A percentile compares a stretch with the other conserved stretches of the same genome.
Evolutionary conservation across 2,113 vertebrate species (phyloP).

Genomic region (Syrrhaptes paradoxus): DNA sequence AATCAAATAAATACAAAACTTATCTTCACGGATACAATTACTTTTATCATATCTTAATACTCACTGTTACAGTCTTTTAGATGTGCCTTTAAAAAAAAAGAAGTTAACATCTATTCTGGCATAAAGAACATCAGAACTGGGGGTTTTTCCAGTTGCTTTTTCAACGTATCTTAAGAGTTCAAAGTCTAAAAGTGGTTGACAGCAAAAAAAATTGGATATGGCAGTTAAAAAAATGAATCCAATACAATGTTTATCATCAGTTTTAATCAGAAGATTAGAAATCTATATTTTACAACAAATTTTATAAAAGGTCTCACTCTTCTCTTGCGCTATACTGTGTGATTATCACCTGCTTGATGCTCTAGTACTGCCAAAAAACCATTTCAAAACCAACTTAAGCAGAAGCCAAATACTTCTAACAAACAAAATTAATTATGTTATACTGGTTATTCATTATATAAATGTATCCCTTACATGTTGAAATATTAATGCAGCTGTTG

Average conservation of each 20-base stretch:
- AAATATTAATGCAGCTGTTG: background rate
- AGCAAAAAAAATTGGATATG: background rate
- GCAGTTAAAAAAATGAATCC: background rate
- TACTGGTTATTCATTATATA: background rate
- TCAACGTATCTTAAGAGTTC: background rate
- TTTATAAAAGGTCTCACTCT: conserved; percentile 21
- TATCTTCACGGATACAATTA: background rate
- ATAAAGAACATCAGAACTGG: background rate
- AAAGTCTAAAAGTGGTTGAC: background rate
- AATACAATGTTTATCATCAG: background rate
- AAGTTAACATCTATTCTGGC: background rate
- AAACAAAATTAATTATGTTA: background rate
- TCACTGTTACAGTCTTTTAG: background rate
- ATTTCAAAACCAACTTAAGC: background rate
- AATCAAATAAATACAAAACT: background rate
- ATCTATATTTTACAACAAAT: background rate
- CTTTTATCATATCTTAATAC: background rate
- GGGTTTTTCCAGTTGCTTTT: background rate
- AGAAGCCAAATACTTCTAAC: background rate
- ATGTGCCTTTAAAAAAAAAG: background rate
- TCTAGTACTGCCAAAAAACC: background rate
- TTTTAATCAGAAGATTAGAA: background rate
- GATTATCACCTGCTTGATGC: conserved; percentile 15
- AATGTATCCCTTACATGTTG: background rate
- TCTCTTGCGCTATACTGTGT: background rate